A percentile compares a stretch with the other conserved stretches of the same genome.
Conservation (phyloP, 1,140 invertebrate species). For the Cherax destructor region DNA sequence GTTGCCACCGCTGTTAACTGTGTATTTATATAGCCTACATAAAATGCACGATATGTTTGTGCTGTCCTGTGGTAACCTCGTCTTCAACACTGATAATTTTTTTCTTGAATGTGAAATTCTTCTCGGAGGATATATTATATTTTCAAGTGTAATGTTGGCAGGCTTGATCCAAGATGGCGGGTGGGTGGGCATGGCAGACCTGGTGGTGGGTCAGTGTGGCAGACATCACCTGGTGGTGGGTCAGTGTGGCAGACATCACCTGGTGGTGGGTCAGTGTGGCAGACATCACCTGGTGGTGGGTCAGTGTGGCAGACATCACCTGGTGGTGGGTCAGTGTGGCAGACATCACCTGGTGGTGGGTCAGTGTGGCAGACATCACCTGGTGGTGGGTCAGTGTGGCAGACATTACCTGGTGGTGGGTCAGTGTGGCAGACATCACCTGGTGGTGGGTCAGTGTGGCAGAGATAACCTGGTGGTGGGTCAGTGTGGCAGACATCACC, state of each 20-base stretch:
- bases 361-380: not conserved
- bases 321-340: not conserved
- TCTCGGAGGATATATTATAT: no score
- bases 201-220: not conserved
- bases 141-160: slow-evolving; percentile 15
- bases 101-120: no score
- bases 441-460: not conserved
- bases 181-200: not conserved
- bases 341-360: not conserved
- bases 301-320: not conserved
- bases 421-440: not conserved
- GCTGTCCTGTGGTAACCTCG: no score
- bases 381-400: not conserved
- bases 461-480: not conserved
- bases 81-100: no score
- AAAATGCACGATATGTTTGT: no score
- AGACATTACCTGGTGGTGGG: not conserved
- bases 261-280: not conserved
- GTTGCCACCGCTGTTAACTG: no score
- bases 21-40: no score
- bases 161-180: slow-evolving; percentile 52
- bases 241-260: not conserved
- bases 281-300: not conserved
- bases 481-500: not conserved
- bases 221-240: not conserved